These are phyloP conservation scores for Phoxinus phoxinus DNA, from an alignment of 2,113 vertebrate species.

Conservation along the genomic window DNA sequence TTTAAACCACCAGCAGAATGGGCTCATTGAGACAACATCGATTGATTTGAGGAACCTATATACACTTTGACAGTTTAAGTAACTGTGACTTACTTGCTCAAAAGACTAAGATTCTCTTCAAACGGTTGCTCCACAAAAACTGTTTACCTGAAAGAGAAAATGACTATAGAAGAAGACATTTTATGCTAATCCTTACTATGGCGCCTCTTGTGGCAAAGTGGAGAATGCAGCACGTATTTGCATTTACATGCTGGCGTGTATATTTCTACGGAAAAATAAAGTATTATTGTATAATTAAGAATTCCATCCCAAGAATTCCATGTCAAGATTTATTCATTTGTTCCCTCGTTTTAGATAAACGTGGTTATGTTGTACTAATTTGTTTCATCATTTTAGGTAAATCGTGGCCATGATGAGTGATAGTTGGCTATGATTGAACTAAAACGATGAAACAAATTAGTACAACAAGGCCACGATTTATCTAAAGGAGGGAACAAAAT, in stretches of 20 bases:
- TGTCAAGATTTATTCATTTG: too few relatives aligned
- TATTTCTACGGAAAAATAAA: too few relatives aligned
- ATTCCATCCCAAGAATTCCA: too few relatives aligned
- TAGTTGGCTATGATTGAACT: not conserved
- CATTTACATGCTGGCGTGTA: not conserved
- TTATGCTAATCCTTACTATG: not conserved
- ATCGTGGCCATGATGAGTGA: not conserved
- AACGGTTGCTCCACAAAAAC: not conserved
- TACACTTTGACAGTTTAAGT: not conserved
- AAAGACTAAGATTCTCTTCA: not conserved
- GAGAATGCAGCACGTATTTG: not conserved
- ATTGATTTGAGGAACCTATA: not conserved
- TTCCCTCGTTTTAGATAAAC: too few relatives aligned
- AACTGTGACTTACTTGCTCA: not conserved
- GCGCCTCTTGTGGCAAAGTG: not conserved
- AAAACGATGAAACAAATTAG: too few relatives aligned
- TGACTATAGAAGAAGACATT: not conserved
- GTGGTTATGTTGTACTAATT: too few relatives aligned
- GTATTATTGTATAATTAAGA: too few relatives aligned
- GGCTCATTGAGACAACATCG: not conserved
- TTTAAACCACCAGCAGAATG: not conserved
- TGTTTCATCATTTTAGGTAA: too few relatives aligned
- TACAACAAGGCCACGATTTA: too few relatives aligned
- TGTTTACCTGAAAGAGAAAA: not conserved
- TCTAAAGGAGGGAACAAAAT: too few relatives aligned